Conservation (phyloP, 2,113 vertebrate genomes). For the Prunella fulvescens region DNA sequence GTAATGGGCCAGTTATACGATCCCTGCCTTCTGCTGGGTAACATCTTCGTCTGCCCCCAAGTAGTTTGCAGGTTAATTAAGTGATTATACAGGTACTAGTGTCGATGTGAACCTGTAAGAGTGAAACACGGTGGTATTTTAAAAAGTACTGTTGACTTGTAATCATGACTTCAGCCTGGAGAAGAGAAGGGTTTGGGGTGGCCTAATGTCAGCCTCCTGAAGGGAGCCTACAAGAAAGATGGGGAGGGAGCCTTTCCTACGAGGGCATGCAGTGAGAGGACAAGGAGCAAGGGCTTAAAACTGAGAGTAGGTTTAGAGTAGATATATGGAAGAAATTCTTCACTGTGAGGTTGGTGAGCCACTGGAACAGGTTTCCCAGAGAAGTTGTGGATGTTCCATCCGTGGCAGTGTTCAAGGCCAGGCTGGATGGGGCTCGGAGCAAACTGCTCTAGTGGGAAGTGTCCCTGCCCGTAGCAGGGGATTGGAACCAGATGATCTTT, state of each 20-base stretch:
- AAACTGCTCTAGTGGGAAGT: background rate
- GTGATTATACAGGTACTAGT: background rate
- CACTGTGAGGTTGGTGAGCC: background rate
- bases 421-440: background rate
- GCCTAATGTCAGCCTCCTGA: background rate
- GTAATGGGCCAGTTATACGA: fast-evolving
- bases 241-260: background rate
- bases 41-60: fast-evolving
- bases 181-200: background rate
- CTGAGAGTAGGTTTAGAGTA: background rate
- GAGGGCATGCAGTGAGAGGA: background rate
- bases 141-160: background rate
- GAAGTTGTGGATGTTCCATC: background rate
- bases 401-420: background rate
- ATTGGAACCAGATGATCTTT: background rate
- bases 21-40: fast-evolving
- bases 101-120: background rate
- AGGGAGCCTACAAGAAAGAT: background rate
- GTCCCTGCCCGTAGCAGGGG: background rate
- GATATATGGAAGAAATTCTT: background rate
- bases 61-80: background rate
- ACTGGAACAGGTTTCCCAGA: background rate
- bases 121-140: background rate
- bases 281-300: background rate
- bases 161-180: background rate